Evolutionary conservation across 2,797 vertebrate genomes (phyloP), one percentile per base, ranked within the genome.

Genomic region (Rhinatrema bivittatum): DNA sequence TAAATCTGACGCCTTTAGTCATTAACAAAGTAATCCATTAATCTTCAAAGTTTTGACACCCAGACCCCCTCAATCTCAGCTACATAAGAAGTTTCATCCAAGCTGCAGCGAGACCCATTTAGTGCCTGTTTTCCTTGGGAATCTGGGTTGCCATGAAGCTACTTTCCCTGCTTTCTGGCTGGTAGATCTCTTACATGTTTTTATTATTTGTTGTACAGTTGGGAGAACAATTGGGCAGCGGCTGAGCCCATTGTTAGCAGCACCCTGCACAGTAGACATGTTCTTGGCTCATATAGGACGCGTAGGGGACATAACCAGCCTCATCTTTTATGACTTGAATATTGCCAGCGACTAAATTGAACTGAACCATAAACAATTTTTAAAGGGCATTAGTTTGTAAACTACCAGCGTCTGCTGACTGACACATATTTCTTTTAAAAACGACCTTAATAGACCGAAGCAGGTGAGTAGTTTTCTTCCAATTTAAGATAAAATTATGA

Each of bases 11-110:
- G 76, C 85, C 81, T 76, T 62, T 68, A 81, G 85, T 86, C 84
- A 86, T 87, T 89, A 86, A 88, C 87, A 82, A 87, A 78, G 84
- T 84, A 74, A 81, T 82, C 81, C 82, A 88, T 87, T 88, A 82
- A 89, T 93, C 86, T 89, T 81, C 72, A 83, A 81, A 83, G 72
- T 88, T 86, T 77, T 79, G 83, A 77, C 81, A 86, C 70, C 57
- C 59, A 72, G 70, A 70, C 69, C 68, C 76, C 68, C 66, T 32
- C 27, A 50, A 70, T 62, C 58, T 47, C 60, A 62, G 46, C 56
- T 62, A 61, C 76, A 71, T 70, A 79, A 74, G 69, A 67, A 71
- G 72, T 82, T 81, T 60, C 60, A 62, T 46, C 63, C 64, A 67
- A 36, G 44, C 63, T 51, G 43, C 49, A 72, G 45, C 44, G 46